Conservation (phyloP, 2,113 vertebrate species). For the Philantomba maxwellii region DNA sequence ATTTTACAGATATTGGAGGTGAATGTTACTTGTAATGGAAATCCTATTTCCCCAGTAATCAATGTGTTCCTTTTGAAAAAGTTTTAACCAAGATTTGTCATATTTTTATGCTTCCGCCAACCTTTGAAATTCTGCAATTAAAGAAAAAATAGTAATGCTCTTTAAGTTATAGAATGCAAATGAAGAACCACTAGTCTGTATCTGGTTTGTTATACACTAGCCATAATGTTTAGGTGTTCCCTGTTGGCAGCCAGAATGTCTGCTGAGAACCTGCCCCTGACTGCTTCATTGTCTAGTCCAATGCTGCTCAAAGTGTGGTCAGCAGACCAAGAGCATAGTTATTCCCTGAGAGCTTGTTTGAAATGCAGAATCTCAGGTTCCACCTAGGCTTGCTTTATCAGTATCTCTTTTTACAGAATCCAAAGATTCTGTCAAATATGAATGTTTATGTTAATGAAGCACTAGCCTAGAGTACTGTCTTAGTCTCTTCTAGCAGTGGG, state of each 20-base stretch:
- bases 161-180: slow-evolving; percentile 6
- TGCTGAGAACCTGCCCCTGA: neutral
- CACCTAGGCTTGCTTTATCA: neutral
- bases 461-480: neutral
- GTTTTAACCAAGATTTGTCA: neutral
- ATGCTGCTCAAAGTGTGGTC: neutral
- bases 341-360: neutral
- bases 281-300: neutral
- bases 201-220: neutral
- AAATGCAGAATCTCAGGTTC: neutral
- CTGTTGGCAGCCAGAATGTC: neutral
- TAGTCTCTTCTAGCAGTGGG: neutral
- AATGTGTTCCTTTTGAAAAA: slow-evolving; percentile 12
- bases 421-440: neutral
- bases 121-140: slow-evolving; percentile 16
- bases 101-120: neutral
- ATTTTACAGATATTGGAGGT: slow-evolving; percentile 26
- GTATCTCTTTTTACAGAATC: slow-evolving; percentile 15
- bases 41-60: neutral
- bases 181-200: neutral
- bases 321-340: neutral
- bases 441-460: neutral
- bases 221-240: neutral
- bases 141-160: neutral
- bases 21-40: neutral